Evolutionary conservation across 2,113 vertebrate genomes (phyloP).

Genomic region (Siniperca knerii): DNA sequence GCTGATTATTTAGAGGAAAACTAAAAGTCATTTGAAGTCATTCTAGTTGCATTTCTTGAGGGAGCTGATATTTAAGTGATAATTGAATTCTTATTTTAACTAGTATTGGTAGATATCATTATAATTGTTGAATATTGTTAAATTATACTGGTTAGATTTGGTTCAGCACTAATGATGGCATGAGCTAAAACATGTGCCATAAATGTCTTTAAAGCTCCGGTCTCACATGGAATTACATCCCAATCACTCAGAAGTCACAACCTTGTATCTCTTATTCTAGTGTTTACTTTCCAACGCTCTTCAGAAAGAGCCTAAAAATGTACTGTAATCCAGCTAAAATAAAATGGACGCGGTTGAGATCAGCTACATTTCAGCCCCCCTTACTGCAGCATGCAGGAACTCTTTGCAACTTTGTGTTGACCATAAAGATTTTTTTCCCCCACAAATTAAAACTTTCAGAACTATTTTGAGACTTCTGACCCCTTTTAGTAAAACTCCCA

Average conservation of each 20-base stretch:
- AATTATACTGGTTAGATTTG: background rate
- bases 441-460: conserved; percentile 1
- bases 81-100: background rate
- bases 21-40: background rate
- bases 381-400: background rate
- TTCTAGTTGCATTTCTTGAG: background rate
- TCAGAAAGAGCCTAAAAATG: background rate
- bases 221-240: background rate
- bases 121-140: background rate
- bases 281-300: background rate
- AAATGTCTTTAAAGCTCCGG: background rate
- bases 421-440: background rate
- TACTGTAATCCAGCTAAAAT: background rate
- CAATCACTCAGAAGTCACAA: background rate
- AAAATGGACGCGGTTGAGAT: background rate
- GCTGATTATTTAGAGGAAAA: background rate
- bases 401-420: background rate
- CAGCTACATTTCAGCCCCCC: too few relatives aligned
- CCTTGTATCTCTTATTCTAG: background rate
- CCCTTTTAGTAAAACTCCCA: background rate
- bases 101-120: background rate
- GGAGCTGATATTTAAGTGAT: background rate
- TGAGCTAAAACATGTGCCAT: background rate
- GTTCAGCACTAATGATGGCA: background rate
- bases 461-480: background rate